Evolutionary conservation across 1,140 invertebrate species (phyloP), one percentile per base, ranked within the genome.

Genomic region (Bilobella aurantiaca): DNA sequence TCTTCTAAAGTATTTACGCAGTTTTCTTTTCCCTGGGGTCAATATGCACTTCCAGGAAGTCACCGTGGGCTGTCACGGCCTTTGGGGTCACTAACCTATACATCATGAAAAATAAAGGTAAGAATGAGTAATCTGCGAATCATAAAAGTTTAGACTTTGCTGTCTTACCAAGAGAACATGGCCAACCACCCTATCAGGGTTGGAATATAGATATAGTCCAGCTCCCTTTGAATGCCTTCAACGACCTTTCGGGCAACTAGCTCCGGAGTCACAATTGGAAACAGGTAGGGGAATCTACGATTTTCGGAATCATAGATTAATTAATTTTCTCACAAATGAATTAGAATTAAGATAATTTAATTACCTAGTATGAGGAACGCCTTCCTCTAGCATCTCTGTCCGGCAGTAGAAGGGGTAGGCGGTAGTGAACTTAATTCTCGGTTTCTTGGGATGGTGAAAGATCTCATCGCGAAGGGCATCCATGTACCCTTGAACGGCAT

Each of bases 391-490:
- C 71, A 73, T 73, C 34, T 65, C 68, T 12, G 71, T 73, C 3
- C 63, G 30, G 57, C 71, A 73, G 32, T 73, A 73, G 57, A 73
- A 73, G 12, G 71, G 71, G 30, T 58, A 73, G 12, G 67, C 68
- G 14, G 64, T 69, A 12, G 71, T 73, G 21, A 73, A 46, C 53
- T 70, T 70, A 16, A 73, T 69, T 42, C 70, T 62, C 18, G 66
- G 67, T 57, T 73, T 68, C 3, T 31, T 3, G 25, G 69, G 66
- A 61, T 68, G 69, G 62, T 68, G 49, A 37, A 66, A 29, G 21
- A 73, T 27, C 37, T 73, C 71, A 60, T 73, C 68, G n/a, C 68
- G 29, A n/a, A 70, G 37, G 37, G 49, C 60, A 3, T 66, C 66
- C 59, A 71, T 68, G 34, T 63, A 68, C n/a, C 71, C 71, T 34